Percentiles rank a stretch among this genome's conserved stretches.
Conservation (phyloP, 2,888 invertebrate genomes). For the Platycheirus albimanus region DNA sequence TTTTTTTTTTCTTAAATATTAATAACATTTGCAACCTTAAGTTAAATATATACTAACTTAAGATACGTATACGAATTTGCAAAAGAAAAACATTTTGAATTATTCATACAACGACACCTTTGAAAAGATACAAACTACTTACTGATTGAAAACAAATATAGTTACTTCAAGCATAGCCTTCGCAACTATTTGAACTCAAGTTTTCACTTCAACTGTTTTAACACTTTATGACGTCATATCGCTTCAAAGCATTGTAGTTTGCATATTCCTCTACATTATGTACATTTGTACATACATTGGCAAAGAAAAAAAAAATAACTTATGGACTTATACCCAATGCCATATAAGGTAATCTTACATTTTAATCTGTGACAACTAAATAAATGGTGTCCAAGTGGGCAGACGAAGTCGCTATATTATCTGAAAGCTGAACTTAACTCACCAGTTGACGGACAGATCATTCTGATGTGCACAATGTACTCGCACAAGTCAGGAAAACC, state of each 20-base stretch:
- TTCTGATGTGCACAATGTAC: no score
- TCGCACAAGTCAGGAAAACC: not conserved
- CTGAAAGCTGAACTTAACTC: not conserved
- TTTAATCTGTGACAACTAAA: constrained; percentile 11
- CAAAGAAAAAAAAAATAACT: constrained; percentile 32
- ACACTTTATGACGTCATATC: constrained; percentile 38
- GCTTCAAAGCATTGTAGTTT: constrained; percentile 6
- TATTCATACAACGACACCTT: no score
- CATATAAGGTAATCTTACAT: constrained; percentile 22
- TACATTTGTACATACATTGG: no score
- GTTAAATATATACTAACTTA: no score
- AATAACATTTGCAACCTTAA: no score
- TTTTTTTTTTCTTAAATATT: no score
- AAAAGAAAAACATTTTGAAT: no score
- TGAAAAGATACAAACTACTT: no score
- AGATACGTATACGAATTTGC: no score
- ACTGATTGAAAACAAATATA: not conserved
- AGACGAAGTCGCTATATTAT: not conserved
- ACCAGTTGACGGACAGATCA: not conserved
- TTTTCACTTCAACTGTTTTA: constrained; percentile 4
- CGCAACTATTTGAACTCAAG: constrained; percentile 8
- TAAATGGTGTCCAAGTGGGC: constrained; percentile 19
- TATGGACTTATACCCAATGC: constrained; percentile 35
- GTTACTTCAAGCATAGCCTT: constrained; percentile 33
- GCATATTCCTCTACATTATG: no score